Base-by-base conservation (phyloP, 2,113 vertebrate species). In the Desmodus rotundus region DNA sequence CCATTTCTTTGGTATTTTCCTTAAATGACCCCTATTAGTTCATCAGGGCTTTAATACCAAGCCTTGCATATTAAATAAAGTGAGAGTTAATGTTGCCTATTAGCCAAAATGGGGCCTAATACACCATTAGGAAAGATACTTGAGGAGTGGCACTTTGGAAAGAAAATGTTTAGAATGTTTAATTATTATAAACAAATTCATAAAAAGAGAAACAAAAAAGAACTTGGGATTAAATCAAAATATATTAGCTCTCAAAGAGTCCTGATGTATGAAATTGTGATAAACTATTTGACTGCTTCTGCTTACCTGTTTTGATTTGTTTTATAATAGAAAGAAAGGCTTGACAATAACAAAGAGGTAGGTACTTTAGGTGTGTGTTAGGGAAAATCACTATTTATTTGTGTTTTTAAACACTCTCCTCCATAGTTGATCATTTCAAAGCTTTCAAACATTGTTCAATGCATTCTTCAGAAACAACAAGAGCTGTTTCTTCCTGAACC, bases 1-100 rank as follows among this genome's bases (percentile, higher is more conserved):
- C 63, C 15, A 50, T 97, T 96, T 97, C 87, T 93, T 52, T n/a
- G 78, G 70, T 96, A 47, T 70, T 85, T 95, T 91, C 28, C 72
- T 89, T 94, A 89, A 86, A 45, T 36, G 83, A 94, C 74, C 68
- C 73, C 0, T 0, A 87, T 96, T 86, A 78, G 74, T 93, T 70
- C 0, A 50, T 58, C 88, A 45, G 58, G 77, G 63, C 14, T 87
- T 96, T 70, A 94, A 63, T 2, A 12, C 10, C 19, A 43, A 88
- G 36, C 20, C 4, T 72, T 87, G 24, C 16, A 26, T 47, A 52
- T 80, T 61, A 85, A 89, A 61, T 61, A 61, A 41, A 89, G 16
- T 84, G 28, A 56, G 50, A 78, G 20, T 77, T n/a, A 89, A 63
- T n/a, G 41, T 36, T 96, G 50, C 45, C 65, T 74, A 78, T 43